Evolutionary conservation across 2,797 vertebrate species (phyloP).

Genomic region (Spinus olivaceus): DNA sequence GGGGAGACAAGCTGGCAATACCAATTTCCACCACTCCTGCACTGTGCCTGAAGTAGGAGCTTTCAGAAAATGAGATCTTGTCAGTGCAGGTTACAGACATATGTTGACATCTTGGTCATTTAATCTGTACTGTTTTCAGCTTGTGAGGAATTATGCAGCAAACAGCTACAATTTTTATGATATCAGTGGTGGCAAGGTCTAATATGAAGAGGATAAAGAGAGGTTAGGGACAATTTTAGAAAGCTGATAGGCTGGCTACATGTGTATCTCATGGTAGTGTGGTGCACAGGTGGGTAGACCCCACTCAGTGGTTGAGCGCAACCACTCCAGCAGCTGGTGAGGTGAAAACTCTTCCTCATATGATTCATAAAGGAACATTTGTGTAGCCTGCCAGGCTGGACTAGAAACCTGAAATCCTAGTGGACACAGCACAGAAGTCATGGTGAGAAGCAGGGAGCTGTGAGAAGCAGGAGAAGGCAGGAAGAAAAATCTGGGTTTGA

Average conservation of each 20-base stretch:
- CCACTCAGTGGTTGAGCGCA: rapidly evolving
- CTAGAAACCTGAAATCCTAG: not conserved
- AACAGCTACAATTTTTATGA: not conserved
- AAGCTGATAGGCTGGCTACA: not conserved
- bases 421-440: rapidly evolving
- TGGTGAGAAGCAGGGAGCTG: not conserved
- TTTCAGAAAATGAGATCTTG: not conserved
- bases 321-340: not conserved
- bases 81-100: not conserved
- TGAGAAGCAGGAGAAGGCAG: not conserved
- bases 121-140: not conserved
- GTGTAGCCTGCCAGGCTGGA: not conserved
- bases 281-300: not conserved
- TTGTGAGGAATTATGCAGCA: not conserved
- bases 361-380: not conserved
- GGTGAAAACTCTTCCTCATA: not conserved
- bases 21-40: not conserved
- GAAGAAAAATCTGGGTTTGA: not conserved
- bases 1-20: not conserved
- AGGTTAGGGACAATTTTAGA: not conserved
- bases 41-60: not conserved
- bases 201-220: not conserved
- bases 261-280: rapidly evolving
- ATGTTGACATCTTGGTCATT: not conserved
- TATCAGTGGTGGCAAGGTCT: not conserved